phyloP scores from a whole-genome alignment of 2,797 vertebrate genomes.

The Sebastiscus tertius region DNA sequence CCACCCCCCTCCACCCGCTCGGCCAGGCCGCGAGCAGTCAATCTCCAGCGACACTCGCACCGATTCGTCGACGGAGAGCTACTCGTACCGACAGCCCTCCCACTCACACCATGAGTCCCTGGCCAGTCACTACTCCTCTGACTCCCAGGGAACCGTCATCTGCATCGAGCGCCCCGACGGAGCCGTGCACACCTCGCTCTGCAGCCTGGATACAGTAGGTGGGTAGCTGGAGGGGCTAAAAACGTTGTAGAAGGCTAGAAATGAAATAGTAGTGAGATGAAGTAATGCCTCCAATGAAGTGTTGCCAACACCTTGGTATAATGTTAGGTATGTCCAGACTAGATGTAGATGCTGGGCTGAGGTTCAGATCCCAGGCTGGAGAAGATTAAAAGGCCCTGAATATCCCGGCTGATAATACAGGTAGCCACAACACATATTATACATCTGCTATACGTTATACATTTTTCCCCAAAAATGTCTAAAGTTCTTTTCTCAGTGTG shows the following conservation, averaged over 20 bases:
- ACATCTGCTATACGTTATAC: neutral
- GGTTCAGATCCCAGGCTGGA: neutral
- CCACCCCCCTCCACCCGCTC: neutral
- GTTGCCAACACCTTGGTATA: neutral
- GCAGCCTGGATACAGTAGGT: slow-evolving; percentile 88
- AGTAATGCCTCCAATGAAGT: neutral
- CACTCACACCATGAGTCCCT: slow-evolving; percentile 90
- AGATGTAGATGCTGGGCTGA: neutral
- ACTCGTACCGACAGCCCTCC: slow-evolving; percentile 83
- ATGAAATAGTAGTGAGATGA: neutral
- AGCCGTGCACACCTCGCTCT: slow-evolving; percentile 86
- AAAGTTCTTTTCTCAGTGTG: neutral
- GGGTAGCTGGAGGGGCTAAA: neutral
- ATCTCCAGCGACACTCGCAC: slow-evolving; percentile 97
- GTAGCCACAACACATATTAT: neutral
- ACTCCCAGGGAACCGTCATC: slow-evolving; percentile 94
- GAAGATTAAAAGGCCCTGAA: neutral
- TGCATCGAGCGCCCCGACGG: slow-evolving; percentile 84
- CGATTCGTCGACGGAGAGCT: slow-evolving; percentile 96
- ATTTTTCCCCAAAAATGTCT: neutral
- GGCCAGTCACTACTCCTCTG: slow-evolving; percentile 93
- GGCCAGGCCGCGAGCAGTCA: slow-evolving; percentile 92
- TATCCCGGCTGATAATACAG: neutral
- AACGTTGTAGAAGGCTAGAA: neutral
- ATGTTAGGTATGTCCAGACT: neutral